Evolutionary conservation across 2,888 invertebrate species (phyloP).

Genomic region (Leptinotarsa juncta): DNA sequence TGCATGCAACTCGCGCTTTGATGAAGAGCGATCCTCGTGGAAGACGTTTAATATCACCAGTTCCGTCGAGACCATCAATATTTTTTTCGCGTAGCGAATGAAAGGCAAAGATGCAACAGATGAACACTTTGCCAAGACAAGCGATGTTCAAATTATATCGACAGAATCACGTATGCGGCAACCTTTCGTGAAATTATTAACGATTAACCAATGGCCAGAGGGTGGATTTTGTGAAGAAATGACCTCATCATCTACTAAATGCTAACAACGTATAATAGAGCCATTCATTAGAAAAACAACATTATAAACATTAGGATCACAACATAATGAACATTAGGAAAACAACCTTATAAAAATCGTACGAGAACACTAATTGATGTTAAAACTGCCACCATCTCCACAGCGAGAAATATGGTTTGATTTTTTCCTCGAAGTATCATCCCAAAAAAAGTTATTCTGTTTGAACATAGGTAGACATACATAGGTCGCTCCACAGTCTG

Average conservation of each 20-base stretch:
- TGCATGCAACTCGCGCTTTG: not conserved
- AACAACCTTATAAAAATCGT: too few species aligned
- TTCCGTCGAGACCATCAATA: not conserved
- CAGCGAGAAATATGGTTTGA: too few species aligned
- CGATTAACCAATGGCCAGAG: not conserved
- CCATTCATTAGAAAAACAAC: too few species aligned
- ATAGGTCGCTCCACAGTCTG: too few species aligned
- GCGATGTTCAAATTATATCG: slow-evolving; percentile 1
- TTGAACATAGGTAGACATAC: too few species aligned
- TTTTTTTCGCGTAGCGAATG: not conserved
- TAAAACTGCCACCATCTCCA: too few species aligned
- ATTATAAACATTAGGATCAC: too few species aligned
- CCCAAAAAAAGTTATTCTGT: too few species aligned
- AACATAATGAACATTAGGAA: too few species aligned
- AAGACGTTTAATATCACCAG: slow-evolving; percentile 12
- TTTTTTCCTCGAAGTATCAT: too few species aligned
- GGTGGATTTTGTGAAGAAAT: not conserved
- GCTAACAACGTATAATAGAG: too few species aligned
- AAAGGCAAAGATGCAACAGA: not conserved
- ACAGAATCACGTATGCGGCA: not conserved
- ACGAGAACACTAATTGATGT: too few species aligned
- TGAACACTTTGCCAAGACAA: not conserved
- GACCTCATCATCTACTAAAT: not conserved
- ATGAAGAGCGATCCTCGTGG: slow-evolving; percentile 13
- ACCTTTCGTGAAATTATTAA: slow-evolving; percentile 14